phyloP scores from a whole-genome alignment of 2,797 vertebrate species.

The Mormyrus hasselquistii region DNA sequence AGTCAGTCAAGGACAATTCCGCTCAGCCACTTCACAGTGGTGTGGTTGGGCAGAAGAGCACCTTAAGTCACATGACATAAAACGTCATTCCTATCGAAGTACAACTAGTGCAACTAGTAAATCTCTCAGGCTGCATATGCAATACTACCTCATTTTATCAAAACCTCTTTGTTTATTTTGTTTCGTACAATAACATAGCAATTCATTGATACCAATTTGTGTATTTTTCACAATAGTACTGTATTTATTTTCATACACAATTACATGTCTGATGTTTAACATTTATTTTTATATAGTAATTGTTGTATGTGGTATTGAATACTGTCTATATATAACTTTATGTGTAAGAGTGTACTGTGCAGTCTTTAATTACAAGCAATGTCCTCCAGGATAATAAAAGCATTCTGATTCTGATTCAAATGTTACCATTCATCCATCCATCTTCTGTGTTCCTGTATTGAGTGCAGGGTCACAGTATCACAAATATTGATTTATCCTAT shows the following conservation, averaged over 20 bases:
- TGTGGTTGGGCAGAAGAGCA: background rate
- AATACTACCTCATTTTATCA: background rate
- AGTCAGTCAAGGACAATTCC: background rate
- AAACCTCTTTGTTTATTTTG: background rate
- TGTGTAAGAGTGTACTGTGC: background rate
- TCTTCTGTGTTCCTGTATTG: background rate
- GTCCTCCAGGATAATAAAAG: background rate
- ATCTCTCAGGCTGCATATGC: background rate
- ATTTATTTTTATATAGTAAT: background rate
- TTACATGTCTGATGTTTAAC: background rate
- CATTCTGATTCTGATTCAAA: background rate
- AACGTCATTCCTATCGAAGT: background rate
- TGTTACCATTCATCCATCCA: background rate
- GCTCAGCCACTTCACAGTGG: background rate
- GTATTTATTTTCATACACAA: background rate
- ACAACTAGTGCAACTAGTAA: background rate
- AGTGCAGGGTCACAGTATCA: background rate
- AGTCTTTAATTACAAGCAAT: background rate
- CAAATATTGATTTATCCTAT: conserved; percentile 3
- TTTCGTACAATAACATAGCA: background rate
- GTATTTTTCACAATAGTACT: background rate
- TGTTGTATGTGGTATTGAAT: background rate
- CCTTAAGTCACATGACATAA: background rate
- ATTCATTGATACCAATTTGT: background rate
- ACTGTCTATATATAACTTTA: background rate